These are phyloP conservation scores for Gadopsis bispinosus DNA, from an alignment of 2,797 vertebrate species.

Conservation along the genomic window DNA sequence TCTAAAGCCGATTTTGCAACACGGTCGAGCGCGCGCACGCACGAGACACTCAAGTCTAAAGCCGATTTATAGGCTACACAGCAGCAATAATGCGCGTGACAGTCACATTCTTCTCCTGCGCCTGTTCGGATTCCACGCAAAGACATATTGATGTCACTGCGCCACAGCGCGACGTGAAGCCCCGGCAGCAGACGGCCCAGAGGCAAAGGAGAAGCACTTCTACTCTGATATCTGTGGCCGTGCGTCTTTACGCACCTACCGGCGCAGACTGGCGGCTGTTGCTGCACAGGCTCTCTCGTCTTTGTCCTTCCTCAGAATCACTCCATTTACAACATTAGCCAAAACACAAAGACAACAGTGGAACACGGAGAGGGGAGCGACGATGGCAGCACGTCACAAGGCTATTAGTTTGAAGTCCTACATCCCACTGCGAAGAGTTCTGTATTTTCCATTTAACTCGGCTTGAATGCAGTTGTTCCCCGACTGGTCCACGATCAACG, in stretches of 20 bases:
- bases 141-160: conserved; percentile 72
- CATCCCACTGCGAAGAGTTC: conserved; percentile 78
- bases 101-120: conserved; percentile 48
- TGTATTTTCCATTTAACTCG: conserved; percentile 80
- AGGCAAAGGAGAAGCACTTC: conserved; percentile 10
- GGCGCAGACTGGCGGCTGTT: conserved; percentile 65
- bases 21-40: conserved; percentile 38
- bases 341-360: conserved; percentile 45
- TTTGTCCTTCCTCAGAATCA: conserved; percentile 71
- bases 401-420: conserved; percentile 77
- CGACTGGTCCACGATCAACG: conserved; percentile 85
- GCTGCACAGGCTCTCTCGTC: conserved; percentile 54
- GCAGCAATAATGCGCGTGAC: conserved; percentile 57
- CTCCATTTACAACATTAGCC: conserved; percentile 41
- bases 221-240: conserved; percentile 29
- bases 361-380: conserved; percentile 36
- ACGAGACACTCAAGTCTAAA: conserved; percentile 58
- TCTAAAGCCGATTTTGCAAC: conserved; percentile 67
- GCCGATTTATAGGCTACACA: conserved; percentile 70
- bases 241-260: conserved; percentile 70
- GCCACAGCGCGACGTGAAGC: conserved; percentile 50
- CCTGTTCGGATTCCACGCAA: conserved; percentile 46
- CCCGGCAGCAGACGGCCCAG: conserved; percentile 3
- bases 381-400: conserved; percentile 53
- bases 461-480: conserved; percentile 81